Conservation (phyloP, 2,113 vertebrate genomes). For the Heptranchias perlo region DNA sequence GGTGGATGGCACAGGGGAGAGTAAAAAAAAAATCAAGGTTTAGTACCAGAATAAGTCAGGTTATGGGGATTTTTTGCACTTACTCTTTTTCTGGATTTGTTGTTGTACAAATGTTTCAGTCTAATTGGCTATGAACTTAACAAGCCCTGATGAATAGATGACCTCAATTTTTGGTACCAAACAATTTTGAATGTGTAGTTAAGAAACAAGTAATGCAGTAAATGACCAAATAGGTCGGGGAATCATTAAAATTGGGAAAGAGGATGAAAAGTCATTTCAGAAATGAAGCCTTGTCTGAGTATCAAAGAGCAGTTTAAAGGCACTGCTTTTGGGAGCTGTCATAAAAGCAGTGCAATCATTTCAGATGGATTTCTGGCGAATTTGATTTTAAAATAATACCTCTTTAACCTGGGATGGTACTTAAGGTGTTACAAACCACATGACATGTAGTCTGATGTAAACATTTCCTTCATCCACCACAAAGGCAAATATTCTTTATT, state of each 20-base stretch:
- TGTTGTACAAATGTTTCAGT: not conserved
- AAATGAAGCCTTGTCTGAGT: not conserved
- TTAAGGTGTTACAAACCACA: not conserved
- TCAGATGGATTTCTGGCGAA: not conserved
- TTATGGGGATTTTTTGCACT: not conserved
- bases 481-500: not conserved
- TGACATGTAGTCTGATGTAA: not conserved
- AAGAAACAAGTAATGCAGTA: not conserved
- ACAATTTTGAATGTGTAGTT: not conserved
- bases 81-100: not conserved
- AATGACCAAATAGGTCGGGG: not conserved
- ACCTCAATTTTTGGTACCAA: not conserved
- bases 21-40: not conserved
- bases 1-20: no score
- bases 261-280: not conserved
- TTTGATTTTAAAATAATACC: not conserved
- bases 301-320: not conserved
- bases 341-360: not conserved
- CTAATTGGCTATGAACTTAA: not conserved
- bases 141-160: not conserved
- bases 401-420: not conserved
- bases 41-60: not conserved
- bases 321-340: not conserved
- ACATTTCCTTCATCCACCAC: not conserved
- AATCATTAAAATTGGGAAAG: not conserved